phyloP scores from a whole-genome alignment of 2,797 vertebrate genomes.

The Phataginus tetradactyla region DNA sequence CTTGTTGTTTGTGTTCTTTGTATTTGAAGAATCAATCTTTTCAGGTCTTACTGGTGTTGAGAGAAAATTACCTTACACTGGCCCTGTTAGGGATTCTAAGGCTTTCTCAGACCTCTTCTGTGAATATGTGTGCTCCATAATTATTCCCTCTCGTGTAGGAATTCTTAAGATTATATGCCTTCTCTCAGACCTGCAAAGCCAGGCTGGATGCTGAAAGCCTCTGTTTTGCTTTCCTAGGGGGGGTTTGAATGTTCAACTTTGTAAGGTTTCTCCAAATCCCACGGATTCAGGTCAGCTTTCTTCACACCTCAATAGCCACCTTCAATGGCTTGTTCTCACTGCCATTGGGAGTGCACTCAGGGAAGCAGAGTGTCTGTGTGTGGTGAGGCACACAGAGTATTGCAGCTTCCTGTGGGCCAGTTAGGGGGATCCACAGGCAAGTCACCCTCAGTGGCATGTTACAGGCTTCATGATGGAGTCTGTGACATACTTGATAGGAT shows the following conservation, averaged over 20 bases:
- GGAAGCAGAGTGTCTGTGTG: neutral
- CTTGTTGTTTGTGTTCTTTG: neutral
- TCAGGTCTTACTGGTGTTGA: neutral
- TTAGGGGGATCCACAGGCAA: neutral
- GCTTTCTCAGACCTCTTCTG: neutral
- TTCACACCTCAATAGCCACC: neutral
- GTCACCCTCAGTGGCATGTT: neutral
- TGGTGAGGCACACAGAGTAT: neutral
- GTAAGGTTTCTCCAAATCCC: neutral
- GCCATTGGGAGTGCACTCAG: neutral
- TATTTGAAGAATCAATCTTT: neutral
- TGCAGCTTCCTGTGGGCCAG: neutral
- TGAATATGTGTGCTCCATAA: neutral
- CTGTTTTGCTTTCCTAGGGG: neutral
- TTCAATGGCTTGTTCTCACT: neutral
- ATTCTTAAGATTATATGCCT: neutral
- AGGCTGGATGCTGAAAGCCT: neutral
- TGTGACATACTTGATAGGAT: neutral
- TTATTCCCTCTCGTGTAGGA: neutral
- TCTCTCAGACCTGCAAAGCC: neutral
- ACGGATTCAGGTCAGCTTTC: neutral
- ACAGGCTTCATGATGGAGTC: neutral
- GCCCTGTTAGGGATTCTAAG: neutral
- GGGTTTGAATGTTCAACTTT: neutral
- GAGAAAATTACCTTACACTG: neutral